Evolutionary conservation across 1,140 invertebrate genomes (phyloP), one percentile per base, ranked within the genome.

Genomic region (Drosophila arizonae): DNA sequence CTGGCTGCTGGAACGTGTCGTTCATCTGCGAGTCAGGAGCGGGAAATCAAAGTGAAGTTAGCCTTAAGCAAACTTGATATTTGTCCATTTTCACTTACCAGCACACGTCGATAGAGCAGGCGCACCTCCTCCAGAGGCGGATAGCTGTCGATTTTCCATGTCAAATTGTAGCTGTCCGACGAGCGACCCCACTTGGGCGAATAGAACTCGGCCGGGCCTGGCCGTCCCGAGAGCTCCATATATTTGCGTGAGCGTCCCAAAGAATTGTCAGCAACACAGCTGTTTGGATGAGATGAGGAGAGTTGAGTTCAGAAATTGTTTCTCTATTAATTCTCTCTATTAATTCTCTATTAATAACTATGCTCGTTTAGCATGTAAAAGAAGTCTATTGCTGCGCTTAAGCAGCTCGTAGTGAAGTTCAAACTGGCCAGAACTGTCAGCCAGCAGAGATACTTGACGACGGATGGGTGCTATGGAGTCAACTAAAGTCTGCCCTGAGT

Each of bases 181-280:
- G 92, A 80, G 28, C 93, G 92, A 10, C 94, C 94, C 71, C 94
- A 93, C 41, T 93, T 93, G 6, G 94, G 92, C 13, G 94, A 95
- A 10, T 93, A 93, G 86, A 95, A 94, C 54, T 93, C 92, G 21
- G 94, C 94, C 10, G 94, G 93, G n/a, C 94, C 94, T 0, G 95
- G 95, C 48, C 94, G 93, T 0, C 95, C 95, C 3, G 94, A 94
- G 56, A 95, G 92, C 78, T 95, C 94, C 77, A 95, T 94, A 85
- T 94, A 94, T 72, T 94, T 94, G 36, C 94, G 94, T 3, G 94
- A 94, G 3, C 94, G 92, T 30, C 95, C 95, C 43, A 95, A 92
- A 48, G 93, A 94, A 90, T 96, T 96, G 81, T 95, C 94, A 0
- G 95, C 95, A 24, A 94, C 93, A 79, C 95, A 96, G 70, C 95